Conservation (phyloP, 2,888 invertebrate species). For the Saturnia pavonia region DNA sequence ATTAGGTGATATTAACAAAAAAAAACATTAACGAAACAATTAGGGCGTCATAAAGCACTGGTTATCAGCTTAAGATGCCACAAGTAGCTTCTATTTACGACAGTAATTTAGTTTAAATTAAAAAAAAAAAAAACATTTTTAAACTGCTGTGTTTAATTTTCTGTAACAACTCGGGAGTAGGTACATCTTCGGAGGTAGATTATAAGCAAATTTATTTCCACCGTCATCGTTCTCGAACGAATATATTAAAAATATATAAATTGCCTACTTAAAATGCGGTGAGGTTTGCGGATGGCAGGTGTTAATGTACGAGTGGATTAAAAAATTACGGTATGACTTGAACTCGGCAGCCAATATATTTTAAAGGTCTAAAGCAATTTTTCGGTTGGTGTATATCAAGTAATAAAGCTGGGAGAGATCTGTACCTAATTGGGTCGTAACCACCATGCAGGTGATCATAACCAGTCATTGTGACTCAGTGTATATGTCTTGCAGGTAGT, state of each 20-base stretch:
- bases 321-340: conserved; percentile 9
- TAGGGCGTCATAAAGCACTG: too few relatives aligned
- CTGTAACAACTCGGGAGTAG: conserved; percentile 1
- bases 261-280: conserved; percentile 29
- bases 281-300: conserved; percentile 25
- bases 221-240: conserved; percentile 28
- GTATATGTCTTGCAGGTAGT: too few relatives aligned
- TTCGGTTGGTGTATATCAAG: too few relatives aligned
- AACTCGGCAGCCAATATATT: not conserved
- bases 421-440: too few relatives aligned
- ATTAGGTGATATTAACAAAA: too few relatives aligned
- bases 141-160: conserved; percentile 1
- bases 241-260: conserved; percentile 36
- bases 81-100: too few relatives aligned
- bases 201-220: conserved; percentile 34
- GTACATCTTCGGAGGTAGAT: conserved; percentile 26
- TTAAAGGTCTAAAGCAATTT: not conserved
- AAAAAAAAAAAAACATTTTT: not conserved
- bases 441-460: too few relatives aligned
- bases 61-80: too few relatives aligned
- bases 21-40: too few relatives aligned
- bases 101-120: too few relatives aligned
- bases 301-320: not conserved
- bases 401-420: too few relatives aligned
- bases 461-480: too few relatives aligned